phyloP scores from a whole-genome alignment of 2,888 invertebrate genomes.

The Auanema freiburgensis region DNA sequence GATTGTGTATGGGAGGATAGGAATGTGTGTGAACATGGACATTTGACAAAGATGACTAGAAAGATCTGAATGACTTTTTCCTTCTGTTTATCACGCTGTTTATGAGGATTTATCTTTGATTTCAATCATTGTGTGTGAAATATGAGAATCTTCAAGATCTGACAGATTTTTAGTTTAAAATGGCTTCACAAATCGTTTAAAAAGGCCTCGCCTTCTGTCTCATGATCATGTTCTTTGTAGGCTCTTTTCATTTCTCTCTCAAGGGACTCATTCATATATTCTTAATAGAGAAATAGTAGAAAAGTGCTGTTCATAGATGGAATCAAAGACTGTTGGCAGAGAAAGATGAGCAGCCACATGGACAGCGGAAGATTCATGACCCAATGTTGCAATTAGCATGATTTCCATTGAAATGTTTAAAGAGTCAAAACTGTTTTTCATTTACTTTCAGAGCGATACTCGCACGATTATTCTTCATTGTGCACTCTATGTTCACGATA shows the following conservation, averaged over 20 bases:
- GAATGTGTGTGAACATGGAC: background rate
- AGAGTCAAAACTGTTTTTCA: background rate
- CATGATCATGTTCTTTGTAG: too few relatives aligned
- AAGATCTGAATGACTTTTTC: background rate
- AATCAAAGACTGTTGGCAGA: background rate
- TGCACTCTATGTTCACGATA: slow-evolving; percentile 68
- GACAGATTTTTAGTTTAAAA: too few relatives aligned
- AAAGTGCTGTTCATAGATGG: too few relatives aligned
- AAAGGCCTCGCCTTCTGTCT: too few relatives aligned
- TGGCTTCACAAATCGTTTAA: too few relatives aligned
- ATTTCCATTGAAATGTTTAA: background rate
- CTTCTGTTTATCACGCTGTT: background rate
- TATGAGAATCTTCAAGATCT: background rate
- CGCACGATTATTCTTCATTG: slow-evolving; percentile 56
- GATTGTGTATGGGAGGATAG: background rate
- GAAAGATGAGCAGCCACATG: background rate
- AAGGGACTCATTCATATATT: too few relatives aligned
- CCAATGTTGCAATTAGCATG: background rate
- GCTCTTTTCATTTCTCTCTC: too few relatives aligned
- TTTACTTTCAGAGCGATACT: slow-evolving; percentile 47
- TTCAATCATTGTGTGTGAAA: too few relatives aligned
- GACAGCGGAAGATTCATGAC: background rate
- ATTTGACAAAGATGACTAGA: background rate
- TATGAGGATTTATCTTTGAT: too few relatives aligned
- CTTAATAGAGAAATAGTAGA: too few relatives aligned